A percentile compares a stretch with the other conserved stretches of the same genome.
These are phyloP conservation scores for Rugalucina vietnamica DNA, from an alignment of 2,888 invertebrate species.

Conservation along the genomic window DNA sequence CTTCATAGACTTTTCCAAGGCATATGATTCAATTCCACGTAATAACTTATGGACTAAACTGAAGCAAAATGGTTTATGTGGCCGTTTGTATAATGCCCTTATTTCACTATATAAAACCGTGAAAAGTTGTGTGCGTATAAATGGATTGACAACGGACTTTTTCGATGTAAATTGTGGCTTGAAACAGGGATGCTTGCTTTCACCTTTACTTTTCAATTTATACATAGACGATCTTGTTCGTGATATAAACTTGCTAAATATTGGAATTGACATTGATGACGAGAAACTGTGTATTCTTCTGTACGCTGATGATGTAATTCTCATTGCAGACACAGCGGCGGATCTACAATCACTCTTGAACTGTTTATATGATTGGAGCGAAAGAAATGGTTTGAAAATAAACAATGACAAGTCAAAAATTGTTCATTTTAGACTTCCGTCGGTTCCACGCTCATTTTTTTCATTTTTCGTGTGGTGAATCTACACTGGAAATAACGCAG, in stretches of 20 bases:
- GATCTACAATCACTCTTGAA: background rate
- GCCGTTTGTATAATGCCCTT: background rate
- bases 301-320: background rate
- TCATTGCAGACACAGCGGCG: background rate
- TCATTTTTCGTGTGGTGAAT: background rate
- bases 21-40: background rate
- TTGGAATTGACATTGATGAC: background rate
- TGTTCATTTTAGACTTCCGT: background rate
- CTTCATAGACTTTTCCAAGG: conserved; percentile 6
- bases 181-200: background rate
- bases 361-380: background rate
- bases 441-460: background rate
- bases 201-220: background rate
- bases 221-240: background rate
- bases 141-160: background rate
- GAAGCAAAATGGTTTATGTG: background rate
- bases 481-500: background rate
- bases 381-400: background rate
- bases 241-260: background rate
- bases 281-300: background rate
- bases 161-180: conserved; percentile 8
- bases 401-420: background rate
- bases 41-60: background rate
- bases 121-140: background rate
- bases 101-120: background rate